These are phyloP conservation scores for Scomber colias DNA, from an alignment of 2,113 vertebrate species.

Conservation along the genomic window DNA sequence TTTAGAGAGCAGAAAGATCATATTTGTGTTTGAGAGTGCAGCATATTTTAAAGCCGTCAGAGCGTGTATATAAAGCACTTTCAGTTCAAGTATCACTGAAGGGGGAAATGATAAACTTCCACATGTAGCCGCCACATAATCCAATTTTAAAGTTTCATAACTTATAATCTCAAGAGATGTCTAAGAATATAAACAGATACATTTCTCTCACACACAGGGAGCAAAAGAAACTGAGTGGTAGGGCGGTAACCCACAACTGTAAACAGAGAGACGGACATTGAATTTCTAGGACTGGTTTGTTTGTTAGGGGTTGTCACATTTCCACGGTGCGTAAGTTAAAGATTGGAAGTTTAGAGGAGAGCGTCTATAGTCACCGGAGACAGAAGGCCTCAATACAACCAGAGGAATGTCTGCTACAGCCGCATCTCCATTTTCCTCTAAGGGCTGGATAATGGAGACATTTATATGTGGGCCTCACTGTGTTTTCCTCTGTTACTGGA, in stretches of 20 bases:
- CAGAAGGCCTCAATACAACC: constrained; percentile 71
- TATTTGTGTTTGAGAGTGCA: constrained; percentile 30
- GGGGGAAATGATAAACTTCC: constrained; percentile 22
- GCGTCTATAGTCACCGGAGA: constrained; percentile 58
- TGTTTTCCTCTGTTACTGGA: constrained; percentile 51
- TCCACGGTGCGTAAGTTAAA: constrained; percentile 43
- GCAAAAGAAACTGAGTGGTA: constrained; percentile 4
- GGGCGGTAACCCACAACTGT: constrained; percentile 31
- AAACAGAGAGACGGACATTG: constrained; percentile 28
- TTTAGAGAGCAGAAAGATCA: constrained; percentile 56
- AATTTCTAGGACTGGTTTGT: constrained; percentile 35
- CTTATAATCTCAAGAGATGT: constrained; percentile 40
- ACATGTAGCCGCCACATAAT: constrained; percentile 39
- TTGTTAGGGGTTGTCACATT: constrained; percentile 46
- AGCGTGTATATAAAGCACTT: background rate
- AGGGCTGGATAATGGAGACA: constrained; percentile 65
- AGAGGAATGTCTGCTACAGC: constrained; percentile 79
- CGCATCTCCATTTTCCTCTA: constrained; percentile 73
- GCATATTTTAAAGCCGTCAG: constrained; percentile 21
- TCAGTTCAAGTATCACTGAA: background rate
- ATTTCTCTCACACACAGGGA: constrained; percentile 18
- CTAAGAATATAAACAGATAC: constrained; percentile 42
- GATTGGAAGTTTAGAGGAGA: constrained; percentile 60
- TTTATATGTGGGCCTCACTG: constrained; percentile 61
- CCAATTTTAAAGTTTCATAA: constrained; percentile 63